Base-by-base conservation (phyloP, 2,797 vertebrate genomes). In the Philypnodon macrostomus region DNA sequence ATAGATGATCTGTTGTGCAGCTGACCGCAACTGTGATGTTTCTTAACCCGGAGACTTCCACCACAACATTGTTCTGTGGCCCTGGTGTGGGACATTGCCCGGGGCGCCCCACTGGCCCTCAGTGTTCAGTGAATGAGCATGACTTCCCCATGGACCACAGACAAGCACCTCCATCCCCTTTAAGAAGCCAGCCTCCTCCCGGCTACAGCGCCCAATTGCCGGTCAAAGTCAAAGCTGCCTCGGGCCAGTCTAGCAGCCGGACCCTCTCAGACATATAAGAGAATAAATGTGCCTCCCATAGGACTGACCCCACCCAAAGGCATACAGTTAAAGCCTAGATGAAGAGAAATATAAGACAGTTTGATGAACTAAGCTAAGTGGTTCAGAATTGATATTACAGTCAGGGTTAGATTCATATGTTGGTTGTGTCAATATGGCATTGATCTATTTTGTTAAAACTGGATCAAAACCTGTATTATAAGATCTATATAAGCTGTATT, bases 11-110 rank as follows among this genome's bases (percentile, higher is more conserved):
- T 60, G 36, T 50, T 63, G 48, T 58, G 16, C 48, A 17, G 27
- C 53, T 83, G 79, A 86, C 85, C 82, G 45, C 81, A 84, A 46
- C 63, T 44, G 44, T 65, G 63, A 72, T 83, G 75, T 75, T 58
- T 10, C 31, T 58, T 47, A 80, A 68, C 50, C 63, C 56, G 59
- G 47, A 73, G 60, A 63, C 48, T 58, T 58, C 61, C 56, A 72
- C 76, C 65, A 59, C 77, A 72, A 71, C 65, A 73, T 62, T 69
- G 80, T 81, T 85, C 74, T 73, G 77, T 57, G 75, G 82, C 58
- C 75, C 65, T 23, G 10, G 47, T 54, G 48, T 65, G 81, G 79
- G 83, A 77, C 80, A 57, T 76, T 58, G 86, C 86, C 86, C 5
- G 7, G 30, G 77, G 88, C 86, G 54, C 52, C 79, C 79, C 66